Evolutionary conservation across 2,888 invertebrate genomes (phyloP).

Genomic region (Cantharis rustica): DNA sequence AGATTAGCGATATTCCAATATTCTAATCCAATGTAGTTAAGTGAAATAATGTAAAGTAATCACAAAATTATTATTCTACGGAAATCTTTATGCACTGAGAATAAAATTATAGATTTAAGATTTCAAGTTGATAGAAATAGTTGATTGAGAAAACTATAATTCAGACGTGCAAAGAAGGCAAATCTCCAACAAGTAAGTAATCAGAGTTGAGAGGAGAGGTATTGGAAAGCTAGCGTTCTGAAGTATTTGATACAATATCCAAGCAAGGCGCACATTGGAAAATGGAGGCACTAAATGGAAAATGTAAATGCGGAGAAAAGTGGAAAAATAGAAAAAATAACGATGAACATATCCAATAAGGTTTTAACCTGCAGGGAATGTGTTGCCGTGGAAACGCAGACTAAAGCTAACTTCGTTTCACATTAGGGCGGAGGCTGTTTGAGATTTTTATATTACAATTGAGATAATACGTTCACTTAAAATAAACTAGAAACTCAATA

Average conservation of each 20-base stretch:
- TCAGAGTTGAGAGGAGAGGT: slow-evolving; percentile 24
- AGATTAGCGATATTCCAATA: background rate
- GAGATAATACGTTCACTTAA: slow-evolving; percentile 31
- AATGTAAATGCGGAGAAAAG: slow-evolving; percentile 52
- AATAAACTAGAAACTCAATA: slow-evolving; percentile 23
- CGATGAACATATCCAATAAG: slow-evolving; percentile 57
- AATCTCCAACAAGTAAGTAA: slow-evolving; percentile 37
- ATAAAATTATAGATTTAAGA: background rate
- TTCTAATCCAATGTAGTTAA: background rate
- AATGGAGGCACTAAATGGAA: slow-evolving; percentile 53
- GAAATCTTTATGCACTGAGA: background rate
- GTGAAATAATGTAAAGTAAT: background rate
- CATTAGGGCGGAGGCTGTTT: slow-evolving; percentile 46
- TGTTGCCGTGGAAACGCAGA: slow-evolving; percentile 52
- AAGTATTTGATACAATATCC: slow-evolving; percentile 44
- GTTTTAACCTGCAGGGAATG: slow-evolving; percentile 55
- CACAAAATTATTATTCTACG: background rate
- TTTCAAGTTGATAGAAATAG: slow-evolving; percentile 30
- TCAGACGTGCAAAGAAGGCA: slow-evolving; percentile 28
- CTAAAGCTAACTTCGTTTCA: slow-evolving; percentile 50
- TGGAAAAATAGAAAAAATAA: slow-evolving; percentile 54
- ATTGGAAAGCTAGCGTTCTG: slow-evolving; percentile 30
- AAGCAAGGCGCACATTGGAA: slow-evolving; percentile 47
- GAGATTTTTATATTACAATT: slow-evolving; percentile 27
- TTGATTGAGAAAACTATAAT: slow-evolving; percentile 40